Evolutionary conservation across 92 coral and sea anemone species (phyloP), one percentile per base, ranked within the genome.

Genomic region (Palythoa caribaeorum): DNA sequence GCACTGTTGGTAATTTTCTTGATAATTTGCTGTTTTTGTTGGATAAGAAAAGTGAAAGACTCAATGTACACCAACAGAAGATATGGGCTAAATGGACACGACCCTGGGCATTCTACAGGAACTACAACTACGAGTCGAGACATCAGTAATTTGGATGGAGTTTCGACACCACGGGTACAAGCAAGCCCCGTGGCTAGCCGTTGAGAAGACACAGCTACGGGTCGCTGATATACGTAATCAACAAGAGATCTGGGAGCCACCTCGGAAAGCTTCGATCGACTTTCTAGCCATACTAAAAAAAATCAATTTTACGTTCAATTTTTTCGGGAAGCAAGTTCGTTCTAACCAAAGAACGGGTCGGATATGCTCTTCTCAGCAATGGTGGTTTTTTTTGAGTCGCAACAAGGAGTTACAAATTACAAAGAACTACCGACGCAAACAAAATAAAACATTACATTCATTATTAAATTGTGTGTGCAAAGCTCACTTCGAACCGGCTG

Each of bases 1-100:
- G 90, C 93, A 16, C 65, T 95, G 21, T 77, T 94, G 40, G 90
- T 92, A 6, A 37, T 95, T 11, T 80, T 92, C 36, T n/a, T 89
- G 52, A 76, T 93, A 1, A 60, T 90, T 40, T 95, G 98, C 36
- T 95, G 98, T 54, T 55, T 95, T 38, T 95, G 87, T 73, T 95
- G 98, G 98, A 90, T 96, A 14, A 89, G 90, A 38, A 94, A 95
- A 37, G 89, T 95, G 37, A 90, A 89, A 53, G 89, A 95, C 51
- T 94, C 90, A 38, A 39, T 89, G 48, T 57, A 87, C n/a, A 84
- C 73, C 60, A 83, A 89, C 40, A 91, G 95, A 40, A 73, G 44
- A 36, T 93, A 94, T 3, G 89, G 71, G 9, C 17, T 54, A 68
- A 89, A 66, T 14, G 95, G 90, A n/a, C 40, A 65, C 48, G 95